Percentiles rank a stretch among this genome's conserved stretches.
Conservation (phyloP, 2,113 vertebrate genomes). For the Hypomesus transpacificus region DNA sequence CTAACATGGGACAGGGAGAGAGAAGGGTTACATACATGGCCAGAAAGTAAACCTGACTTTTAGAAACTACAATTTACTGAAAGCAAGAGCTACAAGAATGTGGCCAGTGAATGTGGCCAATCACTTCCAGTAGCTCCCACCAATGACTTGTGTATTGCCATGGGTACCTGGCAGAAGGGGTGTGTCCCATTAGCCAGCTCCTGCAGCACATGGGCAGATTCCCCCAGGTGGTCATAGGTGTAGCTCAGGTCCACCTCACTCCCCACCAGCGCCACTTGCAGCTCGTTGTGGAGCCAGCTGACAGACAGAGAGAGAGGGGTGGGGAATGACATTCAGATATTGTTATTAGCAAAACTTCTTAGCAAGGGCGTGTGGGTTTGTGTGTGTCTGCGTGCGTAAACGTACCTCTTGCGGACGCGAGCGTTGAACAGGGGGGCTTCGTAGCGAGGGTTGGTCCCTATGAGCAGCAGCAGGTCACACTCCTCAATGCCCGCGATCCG, state of each 20-base stretch:
- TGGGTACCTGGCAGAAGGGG: slow-evolving; percentile 82
- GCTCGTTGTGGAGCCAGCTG: slow-evolving; percentile 98
- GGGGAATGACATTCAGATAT: too few species aligned
- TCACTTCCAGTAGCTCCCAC: not conserved
- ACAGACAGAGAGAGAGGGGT: not conserved
- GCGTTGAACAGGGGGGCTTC: slow-evolving; percentile 96
- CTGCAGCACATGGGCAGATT: slow-evolving; percentile 82
- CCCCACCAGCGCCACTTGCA: slow-evolving; percentile 87
- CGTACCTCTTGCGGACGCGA: slow-evolving; percentile 91
- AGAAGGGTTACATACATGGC: not conserved
- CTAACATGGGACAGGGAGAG: slow-evolving; percentile 53
- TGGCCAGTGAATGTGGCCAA: too few species aligned
- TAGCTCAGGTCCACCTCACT: slow-evolving; percentile 89
- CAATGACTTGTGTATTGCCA: not conserved
- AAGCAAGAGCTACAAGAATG: too few species aligned
- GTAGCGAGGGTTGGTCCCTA: slow-evolving; percentile 95
- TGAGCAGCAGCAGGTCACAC: slow-evolving; percentile 84
- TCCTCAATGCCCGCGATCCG: slow-evolving; percentile 93
- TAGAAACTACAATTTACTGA: too few species aligned
- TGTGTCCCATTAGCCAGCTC: slow-evolving; percentile 85
- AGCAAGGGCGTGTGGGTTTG: not conserved
- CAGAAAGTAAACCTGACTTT: not conserved
- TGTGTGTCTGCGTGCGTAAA: slow-evolving; percentile 14
- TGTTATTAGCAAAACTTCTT: not conserved
- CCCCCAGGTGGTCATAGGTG: slow-evolving; percentile 88